Conservation (phyloP, 2,888 invertebrate genomes). For the Hydraecia micacea region DNA sequence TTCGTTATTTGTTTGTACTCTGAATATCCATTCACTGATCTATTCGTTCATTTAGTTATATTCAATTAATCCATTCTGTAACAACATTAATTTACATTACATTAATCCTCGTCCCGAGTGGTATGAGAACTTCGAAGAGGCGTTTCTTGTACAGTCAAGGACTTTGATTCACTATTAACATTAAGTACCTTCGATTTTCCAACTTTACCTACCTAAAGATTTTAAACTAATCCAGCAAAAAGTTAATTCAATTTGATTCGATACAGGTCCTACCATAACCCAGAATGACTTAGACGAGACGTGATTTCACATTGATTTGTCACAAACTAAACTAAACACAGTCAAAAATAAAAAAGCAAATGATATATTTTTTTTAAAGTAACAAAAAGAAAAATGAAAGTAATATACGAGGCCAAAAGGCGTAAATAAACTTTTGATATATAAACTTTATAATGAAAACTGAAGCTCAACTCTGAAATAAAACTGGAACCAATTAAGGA, state of each 20-base stretch:
- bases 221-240: not conserved
- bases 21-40: conserved; percentile 13
- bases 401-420: too few species aligned
- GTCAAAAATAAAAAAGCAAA: too few species aligned
- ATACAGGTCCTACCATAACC: not conserved
- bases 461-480: conserved; percentile 82
- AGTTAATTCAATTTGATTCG: not conserved
- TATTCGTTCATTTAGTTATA: conserved; percentile 3
- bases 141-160: not conserved
- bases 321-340: too few species aligned
- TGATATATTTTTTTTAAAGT: too few species aligned
- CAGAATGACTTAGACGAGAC: not conserved
- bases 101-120: not conserved
- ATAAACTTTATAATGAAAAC: conserved; percentile 82
- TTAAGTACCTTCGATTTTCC: not conserved
- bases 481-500: conserved; percentile 88
- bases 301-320: not conserved
- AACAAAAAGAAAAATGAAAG: too few species aligned
- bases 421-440: conserved; percentile 66
- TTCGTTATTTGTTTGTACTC: conserved; percentile 30
- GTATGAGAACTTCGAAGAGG: conserved; percentile 8
- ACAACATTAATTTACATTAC: not conserved
- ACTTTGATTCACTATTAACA: not conserved
- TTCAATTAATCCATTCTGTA: conserved; percentile 13
- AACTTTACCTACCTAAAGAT: not conserved